These are phyloP conservation scores for Chelon auratus DNA, from an alignment of 2,797 vertebrate genomes.

Conservation along the genomic window DNA sequence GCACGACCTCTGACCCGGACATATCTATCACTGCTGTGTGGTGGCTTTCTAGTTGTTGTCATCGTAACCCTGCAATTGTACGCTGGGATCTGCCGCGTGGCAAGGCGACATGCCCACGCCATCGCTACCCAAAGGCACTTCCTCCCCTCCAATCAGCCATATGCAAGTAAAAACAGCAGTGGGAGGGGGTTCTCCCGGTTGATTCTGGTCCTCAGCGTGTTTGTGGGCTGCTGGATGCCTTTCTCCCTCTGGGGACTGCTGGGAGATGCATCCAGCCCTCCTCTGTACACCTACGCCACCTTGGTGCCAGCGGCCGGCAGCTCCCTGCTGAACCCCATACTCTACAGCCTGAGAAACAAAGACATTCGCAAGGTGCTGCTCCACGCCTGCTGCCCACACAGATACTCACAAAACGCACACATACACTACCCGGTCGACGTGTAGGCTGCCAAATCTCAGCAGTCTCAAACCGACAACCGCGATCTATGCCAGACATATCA, in stretches of 20 bases:
- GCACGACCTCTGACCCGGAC: slow-evolving; percentile 89
- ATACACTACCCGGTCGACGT: slow-evolving; percentile 91
- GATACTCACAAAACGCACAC: slow-evolving; percentile 74
- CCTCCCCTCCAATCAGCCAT: slow-evolving; percentile 85
- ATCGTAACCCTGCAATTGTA: slow-evolving; percentile 92
- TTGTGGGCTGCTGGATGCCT: slow-evolving; percentile 95
- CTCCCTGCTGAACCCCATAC: slow-evolving; percentile 93
- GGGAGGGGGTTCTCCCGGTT: slow-evolving; percentile 91
- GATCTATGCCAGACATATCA: slow-evolving; percentile 74
- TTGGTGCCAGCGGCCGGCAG: slow-evolving; percentile 92
- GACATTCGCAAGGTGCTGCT: slow-evolving; percentile 94
- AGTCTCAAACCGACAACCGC: slow-evolving; percentile 33
- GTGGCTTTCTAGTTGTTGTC: slow-evolving; percentile 89
- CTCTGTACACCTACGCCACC: slow-evolving; percentile 90
- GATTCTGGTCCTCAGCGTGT: slow-evolving; percentile 90
- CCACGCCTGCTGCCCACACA: slow-evolving; percentile 88
- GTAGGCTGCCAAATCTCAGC: slow-evolving; percentile 70
- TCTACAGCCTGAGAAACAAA: slow-evolving; percentile 95
- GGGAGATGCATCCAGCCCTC: slow-evolving; percentile 87
- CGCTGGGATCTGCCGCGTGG: slow-evolving; percentile 90
- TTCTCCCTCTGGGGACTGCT: slow-evolving; percentile 93
- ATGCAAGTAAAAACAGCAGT: slow-evolving; percentile 81
- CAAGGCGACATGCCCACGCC: slow-evolving; percentile 92
- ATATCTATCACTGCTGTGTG: slow-evolving; percentile 90
- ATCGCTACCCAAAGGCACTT: slow-evolving; percentile 95